These are phyloP conservation scores for Pachycephala philippinensis DNA, from an alignment of 2,113 vertebrate species.

Conservation along the genomic window DNA sequence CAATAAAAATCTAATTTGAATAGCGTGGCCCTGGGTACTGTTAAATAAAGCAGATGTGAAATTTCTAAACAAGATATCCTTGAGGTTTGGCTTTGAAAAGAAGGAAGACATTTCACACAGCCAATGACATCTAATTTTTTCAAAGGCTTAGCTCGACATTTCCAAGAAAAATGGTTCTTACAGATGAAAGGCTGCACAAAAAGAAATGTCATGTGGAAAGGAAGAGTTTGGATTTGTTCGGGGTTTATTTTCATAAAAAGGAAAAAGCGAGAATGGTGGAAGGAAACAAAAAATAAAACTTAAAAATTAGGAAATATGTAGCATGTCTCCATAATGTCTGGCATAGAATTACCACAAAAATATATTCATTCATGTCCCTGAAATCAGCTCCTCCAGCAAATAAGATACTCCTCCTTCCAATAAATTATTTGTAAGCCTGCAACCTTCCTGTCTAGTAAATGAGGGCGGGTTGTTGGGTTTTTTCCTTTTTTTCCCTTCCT, in stretches of 20 bases:
- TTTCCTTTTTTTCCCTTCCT: not conserved
- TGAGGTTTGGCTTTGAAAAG: slow-evolving; percentile 25
- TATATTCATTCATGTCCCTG: not conserved
- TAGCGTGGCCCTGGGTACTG: not conserved
- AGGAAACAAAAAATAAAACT: not conserved
- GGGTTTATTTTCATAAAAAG: slow-evolving; percentile 1
- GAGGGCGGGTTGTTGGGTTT: accelerated
- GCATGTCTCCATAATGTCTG: not conserved
- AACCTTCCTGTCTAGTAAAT: not conserved
- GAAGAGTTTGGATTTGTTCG: not conserved
- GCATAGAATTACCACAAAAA: not conserved
- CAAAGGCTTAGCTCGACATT: slow-evolving; percentile 33
- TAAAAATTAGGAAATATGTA: not conserved
- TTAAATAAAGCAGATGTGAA: slow-evolving; percentile 28
- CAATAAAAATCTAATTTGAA: not conserved
- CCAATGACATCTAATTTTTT: slow-evolving; percentile 24
- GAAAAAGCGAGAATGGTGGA: not conserved
- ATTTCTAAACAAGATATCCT: slow-evolving; percentile 8
- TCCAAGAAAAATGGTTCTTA: slow-evolving; percentile 45
- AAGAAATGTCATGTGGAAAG: slow-evolving; percentile 8
- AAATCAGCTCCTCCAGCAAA: not conserved
- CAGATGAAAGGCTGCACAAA: slow-evolving; percentile 43
- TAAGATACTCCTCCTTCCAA: not conserved
- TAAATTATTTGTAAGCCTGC: not conserved
- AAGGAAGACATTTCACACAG: not conserved